These are phyloP conservation scores for Neolamprologus fasciatus DNA, from an alignment of 2,113 vertebrate species.

Conservation along the genomic window DNA sequence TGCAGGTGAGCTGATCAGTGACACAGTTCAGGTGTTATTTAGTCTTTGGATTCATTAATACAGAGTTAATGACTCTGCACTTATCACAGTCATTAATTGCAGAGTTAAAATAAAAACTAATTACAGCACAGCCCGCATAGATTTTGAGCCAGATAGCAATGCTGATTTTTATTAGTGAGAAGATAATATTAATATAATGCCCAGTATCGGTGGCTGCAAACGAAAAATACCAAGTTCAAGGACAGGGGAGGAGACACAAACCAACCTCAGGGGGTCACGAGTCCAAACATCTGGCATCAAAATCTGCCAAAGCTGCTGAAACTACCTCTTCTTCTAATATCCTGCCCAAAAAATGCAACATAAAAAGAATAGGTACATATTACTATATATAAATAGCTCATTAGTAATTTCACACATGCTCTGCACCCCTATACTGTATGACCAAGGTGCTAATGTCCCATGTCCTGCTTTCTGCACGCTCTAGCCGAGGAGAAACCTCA, in stretches of 20 bases:
- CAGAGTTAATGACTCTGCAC: not conserved
- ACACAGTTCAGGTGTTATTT: not conserved
- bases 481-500: not conserved
- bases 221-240: not conserved
- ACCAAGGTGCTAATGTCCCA: too few relatives aligned
- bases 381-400: not conserved
- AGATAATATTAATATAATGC: not conserved
- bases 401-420: not conserved
- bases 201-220: not conserved
- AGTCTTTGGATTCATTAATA: not conserved
- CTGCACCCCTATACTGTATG: too few relatives aligned
- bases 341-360: not conserved
- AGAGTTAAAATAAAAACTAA: not conserved
- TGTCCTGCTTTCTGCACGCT: too few relatives aligned
- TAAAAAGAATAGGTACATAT: not conserved
- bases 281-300: not conserved
- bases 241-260: not conserved
- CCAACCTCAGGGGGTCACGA: not conserved
- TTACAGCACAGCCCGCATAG: not conserved
- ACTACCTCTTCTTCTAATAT: not conserved
- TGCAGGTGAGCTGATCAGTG: not conserved
- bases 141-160: not conserved
- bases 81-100: not conserved
- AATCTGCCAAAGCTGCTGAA: not conserved
- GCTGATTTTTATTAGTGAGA: not conserved